phyloP scores from a whole-genome alignment of 2,797 vertebrate species.

The Uromys caudimaculatus region DNA sequence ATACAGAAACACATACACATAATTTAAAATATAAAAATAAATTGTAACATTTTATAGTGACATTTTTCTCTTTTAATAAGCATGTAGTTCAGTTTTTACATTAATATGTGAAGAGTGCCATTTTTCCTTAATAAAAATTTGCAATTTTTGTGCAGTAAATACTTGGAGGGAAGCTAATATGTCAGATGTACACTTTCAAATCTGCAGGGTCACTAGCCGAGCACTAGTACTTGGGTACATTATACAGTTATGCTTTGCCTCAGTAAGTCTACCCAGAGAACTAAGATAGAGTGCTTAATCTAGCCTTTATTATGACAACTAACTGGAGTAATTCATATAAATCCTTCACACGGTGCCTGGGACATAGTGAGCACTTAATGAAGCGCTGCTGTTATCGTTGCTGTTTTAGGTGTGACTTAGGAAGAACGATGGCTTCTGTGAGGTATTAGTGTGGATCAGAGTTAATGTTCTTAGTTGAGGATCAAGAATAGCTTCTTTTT shows the following conservation, averaged over 20 bases:
- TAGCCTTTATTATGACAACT: neutral
- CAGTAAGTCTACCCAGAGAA: neutral
- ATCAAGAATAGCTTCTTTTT: constrained; percentile 40
- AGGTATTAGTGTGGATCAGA: neutral
- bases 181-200: neutral
- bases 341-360: neutral
- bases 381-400: neutral
- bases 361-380: neutral
- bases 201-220: neutral
- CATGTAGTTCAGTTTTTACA: neutral
- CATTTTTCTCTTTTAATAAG: neutral
- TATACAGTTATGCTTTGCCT: neutral
- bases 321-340: neutral
- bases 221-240: neutral
- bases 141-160: neutral
- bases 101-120: neutral
- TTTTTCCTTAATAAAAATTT: neutral
- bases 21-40: neutral
- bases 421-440: neutral
- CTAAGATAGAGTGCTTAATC: neutral
- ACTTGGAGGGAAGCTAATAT: neutral
- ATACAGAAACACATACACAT: neutral
- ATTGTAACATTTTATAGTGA: neutral
- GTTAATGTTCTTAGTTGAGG: constrained; percentile 45
- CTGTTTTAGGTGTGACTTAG: neutral